Evolutionary conservation across 2,797 vertebrate genomes (phyloP).

Genomic region (Calcarius lapponicus): DNA sequence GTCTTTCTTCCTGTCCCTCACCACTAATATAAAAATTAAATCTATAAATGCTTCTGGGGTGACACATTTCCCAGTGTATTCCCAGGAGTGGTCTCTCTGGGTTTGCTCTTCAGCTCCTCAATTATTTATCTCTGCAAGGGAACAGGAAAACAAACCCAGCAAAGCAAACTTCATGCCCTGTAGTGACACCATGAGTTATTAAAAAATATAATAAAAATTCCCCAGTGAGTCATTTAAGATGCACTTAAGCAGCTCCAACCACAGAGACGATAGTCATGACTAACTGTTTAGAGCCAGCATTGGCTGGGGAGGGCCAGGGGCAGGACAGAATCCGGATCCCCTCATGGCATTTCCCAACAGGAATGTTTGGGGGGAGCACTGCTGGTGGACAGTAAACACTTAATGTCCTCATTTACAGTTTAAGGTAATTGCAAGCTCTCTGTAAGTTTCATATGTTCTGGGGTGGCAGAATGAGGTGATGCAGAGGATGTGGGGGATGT

Average conservation of each 20-base stretch:
- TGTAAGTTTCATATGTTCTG: accelerated
- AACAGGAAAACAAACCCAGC: constrained; percentile 5
- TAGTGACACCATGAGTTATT: constrained; percentile 7
- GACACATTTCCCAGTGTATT: not conserved
- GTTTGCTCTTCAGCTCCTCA: constrained; percentile 27
- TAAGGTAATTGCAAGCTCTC: not conserved
- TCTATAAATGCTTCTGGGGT: not conserved
- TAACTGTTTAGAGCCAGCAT: not conserved
- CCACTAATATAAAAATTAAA: not conserved
- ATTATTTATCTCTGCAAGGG: constrained; percentile 19
- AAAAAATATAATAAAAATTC: constrained; percentile 14
- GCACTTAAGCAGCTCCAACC: constrained; percentile 34
- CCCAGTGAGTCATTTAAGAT: constrained; percentile 35
- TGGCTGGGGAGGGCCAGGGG: not conserved
- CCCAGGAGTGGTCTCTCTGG: not conserved
- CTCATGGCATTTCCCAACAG: not conserved
- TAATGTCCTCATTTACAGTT: not conserved
- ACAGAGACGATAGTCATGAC: not conserved
- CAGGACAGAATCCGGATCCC: not conserved
- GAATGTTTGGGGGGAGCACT: not conserved
- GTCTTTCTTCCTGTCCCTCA: not conserved
- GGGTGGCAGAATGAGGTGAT: not conserved
- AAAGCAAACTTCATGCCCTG: constrained; percentile 34
- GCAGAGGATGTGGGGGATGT: not conserved
- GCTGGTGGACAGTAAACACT: not conserved